Evolutionary conservation across 2,113 vertebrate species (phyloP), one percentile per base, ranked within the genome.

Genomic region (Mormyrus lacerda): DNA sequence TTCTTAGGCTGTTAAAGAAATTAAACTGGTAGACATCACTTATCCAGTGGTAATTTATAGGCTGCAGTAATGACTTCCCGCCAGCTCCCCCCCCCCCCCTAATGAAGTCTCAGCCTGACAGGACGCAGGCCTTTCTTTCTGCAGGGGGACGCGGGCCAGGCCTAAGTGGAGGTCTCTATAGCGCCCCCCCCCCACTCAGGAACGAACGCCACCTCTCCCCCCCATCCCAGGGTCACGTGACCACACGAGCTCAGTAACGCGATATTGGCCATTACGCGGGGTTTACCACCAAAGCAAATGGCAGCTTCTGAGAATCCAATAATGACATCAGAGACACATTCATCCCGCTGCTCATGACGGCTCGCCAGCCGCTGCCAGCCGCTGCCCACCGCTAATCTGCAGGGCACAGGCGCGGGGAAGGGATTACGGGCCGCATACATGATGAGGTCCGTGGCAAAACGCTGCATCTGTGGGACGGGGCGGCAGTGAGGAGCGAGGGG

Each of bases 31-130:
- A 94, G 95, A 96, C 92, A 90, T 92, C 92, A 87, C 91, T 91
- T 93, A 92, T 91, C 94, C 93, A 92, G 92, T 93, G 92, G 93
- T 93, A 94, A 94, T 95, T 95, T 94, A 94, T 94, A 94, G 91
- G 91, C 89, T 93, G 94, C 93, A 93, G 92, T 92, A 92, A 94
- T 93, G 93, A 92, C 91, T 91, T 92, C 91, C 91, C 86, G 92
- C 90, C 91, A 6, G 21, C 90, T 90, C 91, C 91, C 94, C 48
- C 76, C 39, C 39, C 76, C 76, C 13, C 76, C 39, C 76, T 44
- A 93, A 94, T 92, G 92, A 94, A 93, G 94, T 91, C 88, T 92
- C 91, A 91, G 92, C 92, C 92, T 94, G 95, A 94, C 94, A 93
- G 92, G 89, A 84, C 91, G 95, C 94, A 90, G 89, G 90, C 42